Percentiles rank a stretch among this genome's conserved stretches.
These are phyloP conservation scores for Adelosebastes latens DNA, from an alignment of 2,797 vertebrate genomes.

Conservation along the genomic window DNA sequence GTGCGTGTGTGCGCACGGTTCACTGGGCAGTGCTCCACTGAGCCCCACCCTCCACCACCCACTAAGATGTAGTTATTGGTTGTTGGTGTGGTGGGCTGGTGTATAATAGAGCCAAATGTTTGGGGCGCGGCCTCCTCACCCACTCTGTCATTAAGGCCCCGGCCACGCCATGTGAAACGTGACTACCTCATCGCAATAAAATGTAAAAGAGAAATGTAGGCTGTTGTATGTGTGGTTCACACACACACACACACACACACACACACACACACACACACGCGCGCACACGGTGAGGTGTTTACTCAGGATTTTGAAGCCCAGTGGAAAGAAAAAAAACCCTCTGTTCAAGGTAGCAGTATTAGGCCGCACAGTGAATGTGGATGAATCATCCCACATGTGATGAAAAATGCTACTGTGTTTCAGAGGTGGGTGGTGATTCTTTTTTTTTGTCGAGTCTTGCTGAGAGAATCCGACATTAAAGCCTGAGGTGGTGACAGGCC, in stretches of 20 bases:
- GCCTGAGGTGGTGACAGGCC: conserved; percentile 46
- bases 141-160: conserved; percentile 75
- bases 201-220: conserved; percentile 59
- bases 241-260: not conserved
- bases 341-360: conserved; percentile 5
- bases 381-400: conserved; percentile 34
- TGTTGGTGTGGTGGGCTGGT: conserved; percentile 71
- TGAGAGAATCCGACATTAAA: conserved; percentile 45
- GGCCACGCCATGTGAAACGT: conserved; percentile 57
- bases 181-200: conserved; percentile 69
- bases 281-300: conserved; percentile 18
- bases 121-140: conserved; percentile 70
- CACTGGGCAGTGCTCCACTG: conserved; percentile 54
- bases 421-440: not conserved
- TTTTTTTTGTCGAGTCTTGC: not conserved
- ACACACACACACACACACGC: not conserved
- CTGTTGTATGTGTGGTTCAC: conserved; percentile 13
- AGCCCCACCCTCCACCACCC: conserved; percentile 79
- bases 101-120: conserved; percentile 76
- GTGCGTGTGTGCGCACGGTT: conserved; percentile 14
- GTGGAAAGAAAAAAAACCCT: not conserved
- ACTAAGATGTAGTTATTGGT: conserved; percentile 78
- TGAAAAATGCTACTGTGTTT: conserved; percentile 47
- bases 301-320: conserved; percentile 9
- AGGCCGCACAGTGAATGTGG: conserved; percentile 3